Evolutionary conservation across 2,113 vertebrate genomes (phyloP).

Genomic region (Pterocles burchelli): DNA sequence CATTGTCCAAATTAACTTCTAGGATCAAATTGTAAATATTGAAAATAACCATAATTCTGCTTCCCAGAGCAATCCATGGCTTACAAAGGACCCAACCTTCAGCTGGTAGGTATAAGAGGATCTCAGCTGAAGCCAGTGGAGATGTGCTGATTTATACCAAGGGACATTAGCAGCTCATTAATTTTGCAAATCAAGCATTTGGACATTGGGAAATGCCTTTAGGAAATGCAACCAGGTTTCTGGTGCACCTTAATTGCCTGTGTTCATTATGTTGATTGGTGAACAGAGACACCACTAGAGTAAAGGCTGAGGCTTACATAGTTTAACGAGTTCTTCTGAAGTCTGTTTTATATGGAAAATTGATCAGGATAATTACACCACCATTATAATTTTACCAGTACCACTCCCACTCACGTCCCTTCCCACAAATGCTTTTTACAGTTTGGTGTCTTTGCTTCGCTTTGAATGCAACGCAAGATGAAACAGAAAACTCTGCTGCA

Average conservation of each 20-base stretch:
- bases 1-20: constrained; percentile 20
- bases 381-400: neutral
- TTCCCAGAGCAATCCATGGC: neutral
- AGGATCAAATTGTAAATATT: constrained; percentile 31
- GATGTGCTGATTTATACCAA: constrained; percentile 39
- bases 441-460: neutral
- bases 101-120: neutral
- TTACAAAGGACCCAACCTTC: neutral
- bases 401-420: constrained; percentile 5
- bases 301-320: constrained; percentile 31
- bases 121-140: neutral
- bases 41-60: constrained; percentile 30
- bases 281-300: constrained; percentile 40
- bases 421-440: neutral
- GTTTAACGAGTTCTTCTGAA: constrained; percentile 56
- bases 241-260: constrained; percentile 63
- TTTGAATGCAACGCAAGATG: neutral
- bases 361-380: constrained; percentile 50
- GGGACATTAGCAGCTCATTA: constrained; percentile 56
- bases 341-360: constrained; percentile 56
- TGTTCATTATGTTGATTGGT: constrained; percentile 61
- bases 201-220: constrained; percentile 62
- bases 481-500: neutral
- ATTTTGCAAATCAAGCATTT: constrained; percentile 64
- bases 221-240: constrained; percentile 66